Percentiles rank a stretch among this genome's conserved stretches.
phyloP scores from a whole-genome alignment of 1,140 invertebrate species.

The Calephelis virginiensis region DNA sequence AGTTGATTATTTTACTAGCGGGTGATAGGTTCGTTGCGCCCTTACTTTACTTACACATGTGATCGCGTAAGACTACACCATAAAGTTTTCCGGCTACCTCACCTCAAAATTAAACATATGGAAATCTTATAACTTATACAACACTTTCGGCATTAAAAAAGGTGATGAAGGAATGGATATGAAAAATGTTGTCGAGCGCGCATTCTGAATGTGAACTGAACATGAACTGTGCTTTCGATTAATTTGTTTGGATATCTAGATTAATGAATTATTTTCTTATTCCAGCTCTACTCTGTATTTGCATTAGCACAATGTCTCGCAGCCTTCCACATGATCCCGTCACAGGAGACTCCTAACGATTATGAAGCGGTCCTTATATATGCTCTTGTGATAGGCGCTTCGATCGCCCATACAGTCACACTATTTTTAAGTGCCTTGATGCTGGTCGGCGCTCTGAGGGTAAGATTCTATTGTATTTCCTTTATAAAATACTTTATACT shows the following conservation, averaged over 20 bases:
- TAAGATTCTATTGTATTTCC: constrained; percentile 29
- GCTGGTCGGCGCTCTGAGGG: constrained; percentile 50
- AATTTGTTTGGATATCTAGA: neutral
- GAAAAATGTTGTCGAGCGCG: too few species aligned
- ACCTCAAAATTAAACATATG: too few species aligned
- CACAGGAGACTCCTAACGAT: constrained; percentile 29
- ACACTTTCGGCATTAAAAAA: too few species aligned
- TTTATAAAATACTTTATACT: neutral
- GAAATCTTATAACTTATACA: too few species aligned
- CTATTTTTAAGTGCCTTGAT: constrained; percentile 50
- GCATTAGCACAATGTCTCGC: constrained; percentile 51
- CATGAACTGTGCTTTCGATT: too few species aligned
- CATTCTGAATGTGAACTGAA: too few species aligned
- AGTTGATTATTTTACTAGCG: too few species aligned
- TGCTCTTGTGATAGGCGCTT: constrained; percentile 33
- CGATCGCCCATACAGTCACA: constrained; percentile 42
- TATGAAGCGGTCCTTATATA: constrained; percentile 30
- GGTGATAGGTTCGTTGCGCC: too few species aligned
- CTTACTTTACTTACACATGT: too few species aligned
- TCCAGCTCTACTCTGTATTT: constrained; percentile 55
- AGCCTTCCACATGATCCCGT: constrained; percentile 35
- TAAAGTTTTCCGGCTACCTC: too few species aligned
- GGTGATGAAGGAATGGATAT: too few species aligned
- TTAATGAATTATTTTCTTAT: constrained; percentile 22
- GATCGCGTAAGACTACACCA: too few species aligned